These are phyloP conservation scores for Chlorodrepanis virens DNA, from an alignment of 2,113 vertebrate genomes.

Conservation along the genomic window DNA sequence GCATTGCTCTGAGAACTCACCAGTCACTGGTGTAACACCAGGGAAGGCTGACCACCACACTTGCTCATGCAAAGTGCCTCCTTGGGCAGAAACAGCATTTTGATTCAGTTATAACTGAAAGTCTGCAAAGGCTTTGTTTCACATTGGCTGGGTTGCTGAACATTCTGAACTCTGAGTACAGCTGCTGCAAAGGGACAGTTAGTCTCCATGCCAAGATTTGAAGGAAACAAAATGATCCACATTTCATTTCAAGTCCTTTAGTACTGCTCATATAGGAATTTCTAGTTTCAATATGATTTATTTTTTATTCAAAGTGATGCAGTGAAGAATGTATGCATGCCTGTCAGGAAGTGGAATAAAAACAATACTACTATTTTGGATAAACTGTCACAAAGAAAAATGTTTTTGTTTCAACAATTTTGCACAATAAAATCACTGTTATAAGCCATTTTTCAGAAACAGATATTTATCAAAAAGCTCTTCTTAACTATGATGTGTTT, in stretches of 20 bases:
- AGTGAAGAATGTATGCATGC: not conserved
- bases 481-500: not conserved
- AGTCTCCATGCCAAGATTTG: not conserved
- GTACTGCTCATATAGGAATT: not conserved
- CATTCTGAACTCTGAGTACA: slow-evolving; percentile 20
- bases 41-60: not conserved
- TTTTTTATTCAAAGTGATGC: not conserved
- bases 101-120: not conserved
- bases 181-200: not conserved
- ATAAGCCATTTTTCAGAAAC: not conserved
- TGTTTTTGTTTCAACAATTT: not conserved
- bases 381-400: not conserved
- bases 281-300: not conserved
- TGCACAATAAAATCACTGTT: not conserved
- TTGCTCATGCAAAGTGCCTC: not conserved
- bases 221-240: slow-evolving; percentile 2
- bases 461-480: not conserved
- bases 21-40: not conserved
- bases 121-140: slow-evolving; percentile 3
- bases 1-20: not conserved
- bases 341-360: not conserved
- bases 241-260: not conserved
- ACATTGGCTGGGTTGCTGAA: not conserved
- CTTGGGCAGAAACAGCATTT: not conserved
- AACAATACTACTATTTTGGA: not conserved